Evolutionary conservation across 2,888 invertebrate genomes (phyloP), one percentile per base, ranked within the genome.

Genomic region (Allolobophora icterica): DNA sequence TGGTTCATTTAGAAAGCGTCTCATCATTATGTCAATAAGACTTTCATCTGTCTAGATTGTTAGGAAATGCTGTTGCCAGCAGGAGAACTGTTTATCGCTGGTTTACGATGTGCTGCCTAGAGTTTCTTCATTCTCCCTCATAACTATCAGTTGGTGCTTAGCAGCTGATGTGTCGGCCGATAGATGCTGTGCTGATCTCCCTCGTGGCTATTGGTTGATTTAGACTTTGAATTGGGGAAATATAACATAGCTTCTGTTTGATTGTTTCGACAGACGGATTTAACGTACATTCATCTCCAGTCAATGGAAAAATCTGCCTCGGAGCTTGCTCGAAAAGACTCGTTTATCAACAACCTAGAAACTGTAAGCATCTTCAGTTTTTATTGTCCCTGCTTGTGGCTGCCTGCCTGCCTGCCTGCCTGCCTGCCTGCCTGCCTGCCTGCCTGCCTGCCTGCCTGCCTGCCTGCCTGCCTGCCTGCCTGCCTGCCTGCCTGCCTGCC

Each of bases 341-440:
- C 97, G 96, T 98, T 97, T 96, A 98, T 99, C 96, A 98, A 98
- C 95, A 99, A 99, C 96, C 97, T 99, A 96, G 97, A 97, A 96
- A 97, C 98, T 96, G 96, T 96, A 94, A 95, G 96, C 84, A 35
- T 33, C 84, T 34, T 4, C 3, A 4, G 11, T 17, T 30, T 84
- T 30, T 30, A 11, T 17, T 84, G 6, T 17, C 24, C 33, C 40
- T 21, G 40, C 34, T n/a, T 38, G 89, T 17, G n/a, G n/a, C 83
- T 83, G 83, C 33, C 83, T 83, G 11, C 33, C 83, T 45, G 45
- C 45, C 45, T 45, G 45, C 45, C 45, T 45, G 45, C 8, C 13
- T 45, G 45, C 45, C 13, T 4, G 45, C 5, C 45, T 45, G 45
- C 8, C 13, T 45, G 45, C 5, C 45, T 45, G 45, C 5, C 45